These are phyloP conservation scores for Ameiurus melas DNA, from an alignment of 2,113 vertebrate genomes.

Conservation along the genomic window DNA sequence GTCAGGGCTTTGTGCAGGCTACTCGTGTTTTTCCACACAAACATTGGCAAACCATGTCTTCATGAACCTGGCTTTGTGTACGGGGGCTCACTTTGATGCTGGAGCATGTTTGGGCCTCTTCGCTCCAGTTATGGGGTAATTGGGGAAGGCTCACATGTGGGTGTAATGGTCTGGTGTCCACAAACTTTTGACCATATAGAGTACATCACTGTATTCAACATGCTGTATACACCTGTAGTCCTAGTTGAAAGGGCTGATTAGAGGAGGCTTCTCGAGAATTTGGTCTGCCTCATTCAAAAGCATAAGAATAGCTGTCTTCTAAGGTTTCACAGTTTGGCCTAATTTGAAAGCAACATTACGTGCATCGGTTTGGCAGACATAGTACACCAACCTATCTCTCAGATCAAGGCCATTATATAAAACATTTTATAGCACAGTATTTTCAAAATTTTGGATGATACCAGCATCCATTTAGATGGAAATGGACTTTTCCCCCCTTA, in stretches of 20 bases:
- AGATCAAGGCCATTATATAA: not conserved
- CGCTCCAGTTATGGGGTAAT: not conserved
- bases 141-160: not conserved
- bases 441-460: not conserved
- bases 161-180: not conserved
- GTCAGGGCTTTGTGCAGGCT: not conserved
- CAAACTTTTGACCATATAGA: not conserved
- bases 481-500: not conserved
- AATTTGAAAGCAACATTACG: not conserved
- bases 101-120: too few relatives aligned
- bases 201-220: not conserved
- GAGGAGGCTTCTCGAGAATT: not conserved
- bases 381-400: not conserved
- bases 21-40: not conserved
- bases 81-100: too few relatives aligned
- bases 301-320: not conserved
- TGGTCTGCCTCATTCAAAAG: not conserved
- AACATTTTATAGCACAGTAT: not conserved
- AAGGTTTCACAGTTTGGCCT: conserved; percentile 2
- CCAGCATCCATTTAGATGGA: not conserved
- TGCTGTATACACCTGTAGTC: not conserved
- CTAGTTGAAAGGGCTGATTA: not conserved
- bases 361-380: not conserved
- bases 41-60: not conserved
- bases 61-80: not conserved